Conservation (phyloP, 2,888 invertebrate genomes). For the Ormyrus nitidulus region DNA sequence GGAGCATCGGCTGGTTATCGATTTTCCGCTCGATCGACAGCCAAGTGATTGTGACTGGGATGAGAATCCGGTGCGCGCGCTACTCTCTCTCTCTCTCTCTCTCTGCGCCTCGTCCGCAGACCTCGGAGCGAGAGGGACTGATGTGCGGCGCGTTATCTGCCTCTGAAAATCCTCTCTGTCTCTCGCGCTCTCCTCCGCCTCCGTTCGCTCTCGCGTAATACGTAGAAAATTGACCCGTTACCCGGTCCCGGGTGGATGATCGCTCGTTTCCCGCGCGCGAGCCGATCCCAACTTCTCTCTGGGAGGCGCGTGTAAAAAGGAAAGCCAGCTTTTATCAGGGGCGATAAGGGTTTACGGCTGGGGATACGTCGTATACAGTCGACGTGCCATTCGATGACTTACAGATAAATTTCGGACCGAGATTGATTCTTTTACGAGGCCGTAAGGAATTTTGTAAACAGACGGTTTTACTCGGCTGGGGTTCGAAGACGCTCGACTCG, state of each 20-base stretch:
- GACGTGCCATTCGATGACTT: neutral
- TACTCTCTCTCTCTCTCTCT: too few species aligned
- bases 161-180: neutral
- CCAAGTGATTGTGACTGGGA: conserved; percentile 53
- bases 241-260: neutral
- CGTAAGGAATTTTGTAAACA: conserved; percentile 3
- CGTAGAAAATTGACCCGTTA: conserved; percentile 5
- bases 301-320: neutral
- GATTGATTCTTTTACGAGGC: conserved; percentile 25
- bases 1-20: conserved; percentile 41
- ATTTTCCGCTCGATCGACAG: conserved; percentile 45
- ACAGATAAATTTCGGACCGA: neutral
- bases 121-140: conserved; percentile 3
- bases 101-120: neutral
- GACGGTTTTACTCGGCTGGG: neutral
- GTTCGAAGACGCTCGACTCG: neutral
- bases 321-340: conserved; percentile 6
- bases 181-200: neutral
- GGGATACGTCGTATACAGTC: neutral
- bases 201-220: neutral
- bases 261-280: neutral
- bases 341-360: conserved; percentile 10
- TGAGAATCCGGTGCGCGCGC: neutral
- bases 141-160: neutral
- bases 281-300: neutral